These are phyloP conservation scores for Butorides virescens DNA, from an alignment of 2,113 vertebrate species.

Conservation along the genomic window DNA sequence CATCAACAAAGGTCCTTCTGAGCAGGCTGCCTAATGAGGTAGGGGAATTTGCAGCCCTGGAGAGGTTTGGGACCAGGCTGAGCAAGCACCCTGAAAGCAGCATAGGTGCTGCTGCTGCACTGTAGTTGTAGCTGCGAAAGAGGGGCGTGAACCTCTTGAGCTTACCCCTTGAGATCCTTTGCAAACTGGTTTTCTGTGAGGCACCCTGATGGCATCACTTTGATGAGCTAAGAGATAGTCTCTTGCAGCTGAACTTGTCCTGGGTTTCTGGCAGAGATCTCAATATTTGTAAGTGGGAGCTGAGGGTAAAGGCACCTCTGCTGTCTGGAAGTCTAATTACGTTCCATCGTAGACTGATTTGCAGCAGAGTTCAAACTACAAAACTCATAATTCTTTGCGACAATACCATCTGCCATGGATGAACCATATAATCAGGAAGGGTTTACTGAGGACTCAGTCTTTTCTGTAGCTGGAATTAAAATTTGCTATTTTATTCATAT, in stretches of 20 bases:
- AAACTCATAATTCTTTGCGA: neutral
- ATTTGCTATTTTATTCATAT: neutral
- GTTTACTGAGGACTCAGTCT: neutral
- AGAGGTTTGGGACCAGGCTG: neutral
- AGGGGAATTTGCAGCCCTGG: neutral
- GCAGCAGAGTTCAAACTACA: neutral
- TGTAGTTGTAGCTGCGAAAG: rapidly evolving
- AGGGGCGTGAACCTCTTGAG: neutral
- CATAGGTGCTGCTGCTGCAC: neutral
- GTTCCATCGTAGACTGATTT: neutral
- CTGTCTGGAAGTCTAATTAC: neutral
- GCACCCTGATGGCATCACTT: neutral
- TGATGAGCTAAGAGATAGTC: neutral
- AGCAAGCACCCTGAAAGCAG: neutral
- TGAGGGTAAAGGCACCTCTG: neutral
- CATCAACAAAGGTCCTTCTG: neutral
- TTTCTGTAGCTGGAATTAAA: neutral
- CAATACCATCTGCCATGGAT: neutral
- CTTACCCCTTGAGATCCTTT: neutral
- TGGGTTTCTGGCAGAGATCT: neutral
- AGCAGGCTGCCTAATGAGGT: neutral
- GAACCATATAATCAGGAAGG: neutral
- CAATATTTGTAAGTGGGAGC: neutral
- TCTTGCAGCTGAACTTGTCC: neutral
- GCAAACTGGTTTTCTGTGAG: neutral